Evolutionary conservation across 2,888 invertebrate species (phyloP), one percentile per base, ranked within the genome.

Genomic region (Fabriciana adippe): DNA sequence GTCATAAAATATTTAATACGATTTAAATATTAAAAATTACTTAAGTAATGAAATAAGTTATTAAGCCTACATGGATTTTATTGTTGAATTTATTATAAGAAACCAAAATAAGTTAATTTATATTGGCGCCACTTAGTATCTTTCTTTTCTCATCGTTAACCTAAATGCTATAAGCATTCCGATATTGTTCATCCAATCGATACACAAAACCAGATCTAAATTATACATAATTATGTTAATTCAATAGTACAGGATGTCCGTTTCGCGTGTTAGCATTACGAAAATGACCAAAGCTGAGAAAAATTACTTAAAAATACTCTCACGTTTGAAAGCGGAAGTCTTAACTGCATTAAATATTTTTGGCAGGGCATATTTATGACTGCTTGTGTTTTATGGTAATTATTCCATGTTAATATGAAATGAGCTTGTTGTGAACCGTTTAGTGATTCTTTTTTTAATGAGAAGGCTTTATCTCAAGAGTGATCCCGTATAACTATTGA

Each of bases 161-260:
- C 56, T 51, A 64, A 64, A 64, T 50, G 60, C 47, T 54, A 41
- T 35, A 60, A 15, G 41, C 50, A 31, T 2, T 41, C 51, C 69
- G 65, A 65, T 70, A 70, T 67, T 67, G 70, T 65, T 55, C 70
- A 41, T 50, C 65, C 62, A 73, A 69, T 41, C 35, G 35, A 68
- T 66, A 62, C 53, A n/a, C 66, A 71, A 64, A 75, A 75, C 71
- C 68, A 61, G 72, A 71, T 72, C 74, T 72, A 79, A 80, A 75
- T 75, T 73, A 78, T 74, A 70, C 70, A 69, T 71, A 73, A 78
- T 81, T 86, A 89, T 89, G 86, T 73, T 82, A 86, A 88, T 86
- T 72, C 75, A 71, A 77, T 78, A 82, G 83, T 79, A 79, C 83
- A 87, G 88, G 89, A 90, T 82, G 81, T 90, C 89, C 89, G 89